Base-by-base conservation (phyloP, 2,797 vertebrate genomes). In the Ctenochaetus hawaiiensis region DNA sequence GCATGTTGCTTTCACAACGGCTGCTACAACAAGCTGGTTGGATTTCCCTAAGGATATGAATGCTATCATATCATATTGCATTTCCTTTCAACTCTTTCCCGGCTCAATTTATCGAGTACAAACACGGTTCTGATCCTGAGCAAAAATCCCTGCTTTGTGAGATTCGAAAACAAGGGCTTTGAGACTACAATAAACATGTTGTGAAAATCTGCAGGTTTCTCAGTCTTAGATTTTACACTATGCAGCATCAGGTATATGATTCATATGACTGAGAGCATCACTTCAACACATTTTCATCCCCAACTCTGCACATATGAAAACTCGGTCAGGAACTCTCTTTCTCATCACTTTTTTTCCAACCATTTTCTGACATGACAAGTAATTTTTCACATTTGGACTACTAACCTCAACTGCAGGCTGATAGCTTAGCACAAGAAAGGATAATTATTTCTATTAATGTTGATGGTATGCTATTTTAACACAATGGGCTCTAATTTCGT, bases 1-100 rank as follows among this genome's bases (percentile, higher is more conserved):
- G 26, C 67, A 63, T 18, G 43, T 47, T 83, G 80, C 67, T 85
- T 69, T 80, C 66, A 76, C 87, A 90, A 73, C 82, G 81, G 72
- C 79, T 5, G 17, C 81, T 73, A 75, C 57, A 68, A 77, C 56
- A 75, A 64, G 59, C 78, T 65, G 63, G 68, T 78, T 83, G 85
- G 81, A 91, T 92, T 93, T 91, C 91, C 89, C 88, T 39, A 0
- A 71, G 77, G 88, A 80, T 71, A 81, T 67, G 63, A 88, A 87
- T 77, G 69, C 83, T 85, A 89, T 89, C 88, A 84, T 82, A 89
- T 86, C 78, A 86, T 74, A 78, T 70, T 51, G 57, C 77, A 63
- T 79, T 87, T 90, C 75, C 87, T 86, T 86, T 92, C 78, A 91
- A 88, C 81, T 92, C 64, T 72, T 77, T 85, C 77, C 68, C 74